phyloP scores from a whole-genome alignment of 2,113 vertebrate genomes.

The Antechinus stuartii region DNA sequence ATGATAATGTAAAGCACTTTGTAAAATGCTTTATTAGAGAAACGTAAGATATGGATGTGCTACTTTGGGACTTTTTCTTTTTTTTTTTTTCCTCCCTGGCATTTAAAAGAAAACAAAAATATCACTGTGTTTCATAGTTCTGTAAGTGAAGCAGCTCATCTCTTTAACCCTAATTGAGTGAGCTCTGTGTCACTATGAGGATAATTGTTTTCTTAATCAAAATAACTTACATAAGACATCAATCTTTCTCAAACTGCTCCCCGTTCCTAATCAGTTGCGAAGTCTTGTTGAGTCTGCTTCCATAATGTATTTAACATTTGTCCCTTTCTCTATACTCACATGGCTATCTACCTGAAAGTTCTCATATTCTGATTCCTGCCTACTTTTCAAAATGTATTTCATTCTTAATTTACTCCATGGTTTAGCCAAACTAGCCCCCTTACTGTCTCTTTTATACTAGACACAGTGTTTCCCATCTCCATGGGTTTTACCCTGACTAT shows the following conservation, averaged over 20 bases:
- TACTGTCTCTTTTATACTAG: neutral
- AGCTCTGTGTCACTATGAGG: neutral
- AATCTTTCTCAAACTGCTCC: neutral
- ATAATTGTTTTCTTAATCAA: neutral
- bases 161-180: neutral
- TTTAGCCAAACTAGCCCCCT: neutral
- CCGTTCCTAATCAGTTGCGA: neutral
- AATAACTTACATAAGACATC: neutral
- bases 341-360: neutral
- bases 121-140: neutral
- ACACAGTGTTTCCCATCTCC: neutral
- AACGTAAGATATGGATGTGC: neutral
- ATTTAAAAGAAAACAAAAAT: neutral
- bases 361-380: neutral
- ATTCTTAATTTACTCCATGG: neutral
- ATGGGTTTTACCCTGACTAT: neutral
- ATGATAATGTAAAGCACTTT: neutral
- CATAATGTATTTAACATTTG: neutral
- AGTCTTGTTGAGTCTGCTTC: neutral
- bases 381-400: neutral
- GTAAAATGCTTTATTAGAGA: neutral
- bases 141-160: neutral
- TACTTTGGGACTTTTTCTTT: neutral
- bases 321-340: neutral
- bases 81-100: neutral